phyloP scores from a whole-genome alignment of 1,140 invertebrate species.

The Megalopta genalis region DNA sequence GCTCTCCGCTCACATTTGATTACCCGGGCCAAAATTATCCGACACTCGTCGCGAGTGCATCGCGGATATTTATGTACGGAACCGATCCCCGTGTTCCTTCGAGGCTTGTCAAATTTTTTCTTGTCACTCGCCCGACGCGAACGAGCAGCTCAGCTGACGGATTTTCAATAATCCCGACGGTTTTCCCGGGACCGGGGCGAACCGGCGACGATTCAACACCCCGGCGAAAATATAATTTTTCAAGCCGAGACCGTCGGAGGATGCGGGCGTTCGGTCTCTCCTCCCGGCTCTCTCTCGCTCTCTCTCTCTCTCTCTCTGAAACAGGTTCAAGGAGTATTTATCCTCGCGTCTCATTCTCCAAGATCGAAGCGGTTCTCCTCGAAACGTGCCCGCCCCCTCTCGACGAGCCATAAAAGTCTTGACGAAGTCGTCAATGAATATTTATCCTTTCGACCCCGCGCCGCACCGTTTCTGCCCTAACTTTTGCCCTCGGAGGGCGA shows the following conservation, averaged over 20 bases:
- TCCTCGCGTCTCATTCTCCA: background rate
- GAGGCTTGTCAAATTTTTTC: too few species aligned
- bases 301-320: too few species aligned
- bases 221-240: background rate
- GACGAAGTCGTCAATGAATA: conserved; percentile 79
- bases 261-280: background rate
- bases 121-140: too few species aligned
- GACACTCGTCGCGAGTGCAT: too few species aligned
- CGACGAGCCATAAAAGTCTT: conserved; percentile 72
- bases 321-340: background rate
- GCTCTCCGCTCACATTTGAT: too few species aligned
- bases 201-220: background rate
- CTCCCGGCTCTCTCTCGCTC: too few species aligned
- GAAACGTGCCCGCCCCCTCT: conserved; percentile 44
- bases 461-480: conserved; percentile 60
- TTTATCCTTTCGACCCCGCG: conserved; percentile 70
- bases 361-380: background rate
- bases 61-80: too few species aligned
- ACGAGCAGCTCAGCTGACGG: too few species aligned
- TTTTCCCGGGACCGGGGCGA: too few species aligned
- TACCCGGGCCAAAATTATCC: too few species aligned
- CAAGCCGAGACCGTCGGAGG: background rate
- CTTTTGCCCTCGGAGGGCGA: conserved; percentile 30
- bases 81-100: too few species aligned
- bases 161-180: too few species aligned